Evolutionary conservation across 1,140 invertebrate species (phyloP).

Genomic region (Sitobion miscanthi): DNA sequence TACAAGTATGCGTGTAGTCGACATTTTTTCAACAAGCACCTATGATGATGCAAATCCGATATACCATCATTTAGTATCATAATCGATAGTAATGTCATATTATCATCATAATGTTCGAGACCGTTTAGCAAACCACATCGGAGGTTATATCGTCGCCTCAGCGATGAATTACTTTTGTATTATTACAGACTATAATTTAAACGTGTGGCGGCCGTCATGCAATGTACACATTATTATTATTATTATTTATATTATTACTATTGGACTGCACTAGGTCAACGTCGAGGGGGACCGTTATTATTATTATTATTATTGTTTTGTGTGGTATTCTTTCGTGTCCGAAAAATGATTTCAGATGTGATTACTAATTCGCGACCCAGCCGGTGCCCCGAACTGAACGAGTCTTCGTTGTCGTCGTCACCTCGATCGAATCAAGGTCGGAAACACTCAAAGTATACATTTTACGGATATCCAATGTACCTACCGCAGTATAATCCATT

Average conservation of each 20-base stretch:
- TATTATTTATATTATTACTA: neutral
- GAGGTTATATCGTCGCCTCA: neutral
- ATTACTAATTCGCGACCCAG: neutral
- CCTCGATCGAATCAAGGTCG: neutral
- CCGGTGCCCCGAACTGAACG: neutral
- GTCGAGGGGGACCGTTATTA: neutral
- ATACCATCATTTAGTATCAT: neutral
- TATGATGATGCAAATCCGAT: neutral
- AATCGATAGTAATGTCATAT: neutral
- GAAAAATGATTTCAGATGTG: neutral
- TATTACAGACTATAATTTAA: neutral
- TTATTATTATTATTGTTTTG: neutral
- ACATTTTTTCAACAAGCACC: neutral
- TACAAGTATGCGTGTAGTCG: neutral
- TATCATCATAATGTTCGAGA: neutral
- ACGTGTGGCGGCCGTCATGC: neutral
- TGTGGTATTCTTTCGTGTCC: neutral
- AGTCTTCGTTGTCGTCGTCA: neutral
- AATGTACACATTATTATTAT: neutral
- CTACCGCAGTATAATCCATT: no score
- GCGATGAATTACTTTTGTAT: neutral
- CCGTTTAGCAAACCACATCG: neutral
- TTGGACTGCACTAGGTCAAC: neutral
- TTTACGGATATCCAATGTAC: neutral
- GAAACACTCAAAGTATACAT: neutral